These are phyloP conservation scores for Linyphia triangularis DNA, from an alignment of 2,888 invertebrate genomes.

Conservation along the genomic window DNA sequence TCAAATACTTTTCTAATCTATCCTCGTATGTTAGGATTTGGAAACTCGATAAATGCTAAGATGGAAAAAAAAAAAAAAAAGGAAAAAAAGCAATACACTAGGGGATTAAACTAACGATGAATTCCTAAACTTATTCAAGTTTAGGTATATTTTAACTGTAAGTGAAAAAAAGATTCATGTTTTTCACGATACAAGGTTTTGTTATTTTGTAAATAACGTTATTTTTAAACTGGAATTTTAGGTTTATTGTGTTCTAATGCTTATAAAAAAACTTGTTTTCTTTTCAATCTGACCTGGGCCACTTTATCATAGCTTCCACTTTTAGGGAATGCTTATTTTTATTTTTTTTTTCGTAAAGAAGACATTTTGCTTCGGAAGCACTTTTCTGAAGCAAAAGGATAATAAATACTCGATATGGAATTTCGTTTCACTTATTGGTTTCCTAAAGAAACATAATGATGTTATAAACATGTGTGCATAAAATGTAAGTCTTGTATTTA, in stretches of 20 bases:
- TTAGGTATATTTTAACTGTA: not conserved
- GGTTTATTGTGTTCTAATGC: too few relatives aligned
- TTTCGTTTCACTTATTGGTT: slow-evolving; percentile 44
- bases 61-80: too few relatives aligned
- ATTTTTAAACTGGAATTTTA: not conserved
- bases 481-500: slow-evolving; percentile 75
- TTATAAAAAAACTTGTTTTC: not conserved
- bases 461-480: slow-evolving; percentile 74
- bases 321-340: slow-evolving; percentile 31
- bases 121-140: too few relatives aligned
- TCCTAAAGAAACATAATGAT: slow-evolving; percentile 28
- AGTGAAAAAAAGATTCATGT: not conserved
- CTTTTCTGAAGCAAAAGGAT: slow-evolving; percentile 42
- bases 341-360: slow-evolving; percentile 40
- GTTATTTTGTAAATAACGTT: not conserved
- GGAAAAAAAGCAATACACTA: too few relatives aligned
- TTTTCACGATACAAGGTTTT: not conserved
- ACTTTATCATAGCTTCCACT: slow-evolving; percentile 38
- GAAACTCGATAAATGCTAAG: too few relatives aligned
- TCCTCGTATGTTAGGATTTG: too few relatives aligned
- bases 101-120: too few relatives aligned
- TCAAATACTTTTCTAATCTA: too few relatives aligned
- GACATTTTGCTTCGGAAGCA: slow-evolving; percentile 56
- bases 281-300: not conserved
- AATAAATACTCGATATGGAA: slow-evolving; percentile 8